Evolutionary conservation across 2,888 invertebrate genomes (phyloP).

Genomic region (Rhynchonema sp.): DNA sequence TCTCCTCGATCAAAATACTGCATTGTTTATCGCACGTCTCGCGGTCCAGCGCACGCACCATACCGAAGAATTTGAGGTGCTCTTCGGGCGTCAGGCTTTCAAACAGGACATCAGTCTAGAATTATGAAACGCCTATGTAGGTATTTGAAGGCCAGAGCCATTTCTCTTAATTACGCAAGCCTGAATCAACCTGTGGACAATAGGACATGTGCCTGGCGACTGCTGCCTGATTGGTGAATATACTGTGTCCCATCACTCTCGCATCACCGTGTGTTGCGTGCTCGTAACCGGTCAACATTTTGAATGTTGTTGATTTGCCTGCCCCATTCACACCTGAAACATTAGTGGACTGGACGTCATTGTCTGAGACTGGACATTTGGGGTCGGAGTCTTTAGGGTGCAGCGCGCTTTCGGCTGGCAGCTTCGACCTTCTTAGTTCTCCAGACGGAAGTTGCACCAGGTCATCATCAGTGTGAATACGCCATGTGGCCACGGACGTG

Average conservation of each 20-base stretch:
- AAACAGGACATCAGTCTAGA: too few species aligned
- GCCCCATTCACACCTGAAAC: conserved; percentile 69
- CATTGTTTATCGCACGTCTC: not conserved
- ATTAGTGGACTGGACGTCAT: too few species aligned
- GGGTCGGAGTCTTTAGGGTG: too few species aligned
- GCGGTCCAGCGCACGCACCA: not conserved
- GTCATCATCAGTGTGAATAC: too few species aligned
- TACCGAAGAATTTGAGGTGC: not conserved
- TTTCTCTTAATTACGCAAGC: too few species aligned
- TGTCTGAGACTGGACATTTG: too few species aligned
- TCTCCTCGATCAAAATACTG: not conserved
- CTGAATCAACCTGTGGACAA: conserved; percentile 68
- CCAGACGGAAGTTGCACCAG: too few species aligned
- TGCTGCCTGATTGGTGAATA: not conserved
- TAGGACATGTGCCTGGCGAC: not conserved
- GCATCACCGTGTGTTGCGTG: not conserved
- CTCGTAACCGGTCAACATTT: not conserved
- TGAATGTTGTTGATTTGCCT: conserved; percentile 3
- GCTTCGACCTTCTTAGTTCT: too few species aligned
- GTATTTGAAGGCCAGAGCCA: too few species aligned
- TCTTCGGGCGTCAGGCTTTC: not conserved
- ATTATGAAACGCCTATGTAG: too few species aligned
- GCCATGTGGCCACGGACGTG: too few species aligned
- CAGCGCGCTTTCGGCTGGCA: too few species aligned
- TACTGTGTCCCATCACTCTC: not conserved